Base-by-base conservation (phyloP, 2,888 invertebrate species). In the Drosophila prolongata region DNA sequence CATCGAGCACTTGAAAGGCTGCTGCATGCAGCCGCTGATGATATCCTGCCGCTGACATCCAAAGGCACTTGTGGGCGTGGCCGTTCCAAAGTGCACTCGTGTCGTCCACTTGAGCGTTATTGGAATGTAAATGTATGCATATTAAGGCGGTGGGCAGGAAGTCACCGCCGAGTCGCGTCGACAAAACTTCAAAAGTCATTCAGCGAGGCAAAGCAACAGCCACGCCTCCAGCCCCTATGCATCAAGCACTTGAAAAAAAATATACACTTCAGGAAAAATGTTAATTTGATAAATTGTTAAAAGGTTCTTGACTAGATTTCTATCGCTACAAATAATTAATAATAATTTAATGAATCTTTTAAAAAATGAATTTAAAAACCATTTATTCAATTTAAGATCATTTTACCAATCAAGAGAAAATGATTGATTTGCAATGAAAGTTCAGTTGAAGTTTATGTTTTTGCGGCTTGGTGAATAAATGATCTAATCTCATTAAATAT, bases 101-200 rank as follows among this genome's bases (percentile, higher is more conserved):
- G 76, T 55, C 84, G 80, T 77, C 85, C 89, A 87, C 89, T 90
- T 80, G 73, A 88, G 80, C 89, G 79, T 90, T 90, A 90, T 90
- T 90, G 90, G 86, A 89, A 90, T 90, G 89, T 81, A 90, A 90
- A 89, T 90, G 90, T 86, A 88, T 90, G 90, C 87, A 87, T 73
- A 81, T 89, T 80, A 78, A 77, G 69, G 74, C 72, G 71, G 56
- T 64, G 58, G 53, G 49, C 58, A 55, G 64, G 67, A 43, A 46
- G 52, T 43, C 60, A 58, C 19, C 38, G 42, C 46, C 57, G 44
- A 74, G 75, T 57, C 74, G 74, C 69, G 74, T 68, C 79, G 67
- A 62, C 79, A 64, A 64, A 84, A 77, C 89, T 86, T 89, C 85
- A 81, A 84, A 86, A 81, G 81, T 87, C 84, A 84, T 87, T 79